Conservation (phyloP, 30 jellyfish, hydroid and myxozoan species). For the Hydractinia echinata region DNA sequence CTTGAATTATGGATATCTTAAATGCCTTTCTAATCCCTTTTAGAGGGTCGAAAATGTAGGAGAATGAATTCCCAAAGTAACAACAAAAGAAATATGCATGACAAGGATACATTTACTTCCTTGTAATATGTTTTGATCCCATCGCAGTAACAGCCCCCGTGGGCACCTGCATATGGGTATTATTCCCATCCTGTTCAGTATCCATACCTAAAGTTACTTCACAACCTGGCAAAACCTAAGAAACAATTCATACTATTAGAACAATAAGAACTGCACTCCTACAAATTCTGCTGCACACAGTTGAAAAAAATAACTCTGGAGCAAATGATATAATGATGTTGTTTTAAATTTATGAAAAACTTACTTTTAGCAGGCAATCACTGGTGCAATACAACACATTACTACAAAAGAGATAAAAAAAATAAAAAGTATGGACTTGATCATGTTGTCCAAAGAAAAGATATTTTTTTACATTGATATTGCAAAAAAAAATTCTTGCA, state of each 20-base stretch:
- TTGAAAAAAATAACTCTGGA: neutral
- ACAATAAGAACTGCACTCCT: neutral
- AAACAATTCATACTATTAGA: neutral
- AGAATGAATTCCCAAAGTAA: too few relatives aligned
- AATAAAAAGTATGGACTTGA: too few relatives aligned
- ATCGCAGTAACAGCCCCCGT: slow-evolving; percentile 67
- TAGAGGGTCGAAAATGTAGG: too few relatives aligned
- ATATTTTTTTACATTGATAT: too few relatives aligned
- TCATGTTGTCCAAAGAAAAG: too few relatives aligned
- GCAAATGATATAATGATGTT: neutral
- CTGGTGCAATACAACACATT: slow-evolving; percentile 95
- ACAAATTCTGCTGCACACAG: neutral
- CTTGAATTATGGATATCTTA: too few relatives aligned
- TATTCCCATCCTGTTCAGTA: slow-evolving; percentile 62
- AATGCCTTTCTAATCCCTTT: too few relatives aligned
- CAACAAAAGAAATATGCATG: neutral
- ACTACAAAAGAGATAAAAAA: slow-evolving; percentile 24
- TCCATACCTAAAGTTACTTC: slow-evolving; percentile 95
- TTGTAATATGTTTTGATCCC: slow-evolving; percentile 79
- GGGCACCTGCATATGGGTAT: slow-evolving; percentile 93
- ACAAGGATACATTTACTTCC: slow-evolving; percentile 84
- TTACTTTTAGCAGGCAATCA: slow-evolving; percentile 62
- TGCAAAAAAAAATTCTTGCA: too few relatives aligned
- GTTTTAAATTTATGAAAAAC: neutral
- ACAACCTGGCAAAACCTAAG: slow-evolving; percentile 71